These are phyloP conservation scores for Lerista edwardsae DNA, from an alignment of 2,797 vertebrate genomes.

Conservation along the genomic window DNA sequence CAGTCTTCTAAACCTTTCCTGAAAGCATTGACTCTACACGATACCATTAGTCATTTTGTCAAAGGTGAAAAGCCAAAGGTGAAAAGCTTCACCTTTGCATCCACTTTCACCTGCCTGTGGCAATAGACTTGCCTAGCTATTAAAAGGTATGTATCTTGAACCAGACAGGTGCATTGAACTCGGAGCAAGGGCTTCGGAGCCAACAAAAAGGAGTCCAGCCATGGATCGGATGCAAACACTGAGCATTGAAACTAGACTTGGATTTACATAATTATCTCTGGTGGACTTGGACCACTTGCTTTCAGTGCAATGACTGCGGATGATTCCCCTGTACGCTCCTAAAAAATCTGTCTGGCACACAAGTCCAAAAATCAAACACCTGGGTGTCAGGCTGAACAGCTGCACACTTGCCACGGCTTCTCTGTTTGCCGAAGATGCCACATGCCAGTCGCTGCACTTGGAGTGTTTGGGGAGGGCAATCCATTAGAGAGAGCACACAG, in stretches of 20 bases:
- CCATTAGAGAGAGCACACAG: constrained; percentile 62
- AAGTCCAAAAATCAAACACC: constrained; percentile 71
- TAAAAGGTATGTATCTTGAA: neutral
- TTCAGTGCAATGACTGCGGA: constrained; percentile 59
- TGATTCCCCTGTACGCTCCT: constrained; percentile 71
- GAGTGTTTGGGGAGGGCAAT: constrained; percentile 52
- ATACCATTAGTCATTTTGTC: too few relatives aligned
- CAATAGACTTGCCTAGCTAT: fast-evolving
- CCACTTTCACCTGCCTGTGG: neutral
- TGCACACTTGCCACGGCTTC: constrained; percentile 59
- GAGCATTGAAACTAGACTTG: constrained; percentile 15
- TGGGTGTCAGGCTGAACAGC: constrained; percentile 74
- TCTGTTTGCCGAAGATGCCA: constrained; percentile 65
- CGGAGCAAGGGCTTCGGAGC: constrained; percentile 35
- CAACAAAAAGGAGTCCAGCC: neutral
- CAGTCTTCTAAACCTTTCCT: fast-evolving
- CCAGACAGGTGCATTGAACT: constrained; percentile 4
- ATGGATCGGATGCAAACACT: neutral
- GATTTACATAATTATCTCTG: constrained; percentile 70
- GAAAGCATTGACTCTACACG: neutral
- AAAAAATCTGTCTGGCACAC: constrained; percentile 72
- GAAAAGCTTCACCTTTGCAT: fast-evolving
- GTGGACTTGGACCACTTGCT: constrained; percentile 61
- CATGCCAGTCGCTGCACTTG: constrained; percentile 68
- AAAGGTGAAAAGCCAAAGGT: too few relatives aligned